Base-by-base conservation (phyloP, 2,113 vertebrate species). In the Aptenodytes patagonicus region DNA sequence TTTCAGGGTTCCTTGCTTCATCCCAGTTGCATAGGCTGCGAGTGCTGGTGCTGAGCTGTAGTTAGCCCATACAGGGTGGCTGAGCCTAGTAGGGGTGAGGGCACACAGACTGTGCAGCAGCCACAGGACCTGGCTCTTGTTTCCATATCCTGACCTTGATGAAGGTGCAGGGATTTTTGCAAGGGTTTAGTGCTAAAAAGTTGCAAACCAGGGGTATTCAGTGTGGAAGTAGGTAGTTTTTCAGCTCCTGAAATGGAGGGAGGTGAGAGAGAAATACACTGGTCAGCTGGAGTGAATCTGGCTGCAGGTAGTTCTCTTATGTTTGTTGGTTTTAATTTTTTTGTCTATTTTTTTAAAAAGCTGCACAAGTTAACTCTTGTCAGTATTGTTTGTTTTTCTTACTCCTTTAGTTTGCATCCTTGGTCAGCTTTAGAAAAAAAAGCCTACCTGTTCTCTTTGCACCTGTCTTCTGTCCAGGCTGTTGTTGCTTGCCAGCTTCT, bases 21-120 rank as follows among this genome's bases (percentile, higher is more conserved):
- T 9, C 55, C 24, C 13, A 6, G 71, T 6, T 34, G 47, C 2
- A 0, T 2, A 9, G 64, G 26, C 72, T 65, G 65, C 0, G 4
- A 20, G 58, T 11, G 57, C 64, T 78, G 94, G 38, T 54, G 70
- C 78, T 57, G 71, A 58, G 69, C 81, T 69, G 40, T 26, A 17
- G 5, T 44, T 47, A 20, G 40, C 61, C 55, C 60, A 4, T 13
- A 8, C 17, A 21, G 89, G 38, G 24, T 46, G 79, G 60, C 68
- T 91, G 80, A 95, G 91, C 81, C 90, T 87, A n/a, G 58, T 9
- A 17, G 64, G 64, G 58, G 0, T 78, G 69, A 76, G 88, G 82
- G 70, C 82, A 55, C 32, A 9, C 1, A 2, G 73, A 2, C 60
- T 10, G 1, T 5, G 66, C 82, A 87, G 65, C 73, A 40, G 1